A percentile compares a stretch with the other conserved stretches of the same genome.
Evolutionary conservation across 2,888 invertebrate species (phyloP).

Genomic region (Strigamia maritima): DNA sequence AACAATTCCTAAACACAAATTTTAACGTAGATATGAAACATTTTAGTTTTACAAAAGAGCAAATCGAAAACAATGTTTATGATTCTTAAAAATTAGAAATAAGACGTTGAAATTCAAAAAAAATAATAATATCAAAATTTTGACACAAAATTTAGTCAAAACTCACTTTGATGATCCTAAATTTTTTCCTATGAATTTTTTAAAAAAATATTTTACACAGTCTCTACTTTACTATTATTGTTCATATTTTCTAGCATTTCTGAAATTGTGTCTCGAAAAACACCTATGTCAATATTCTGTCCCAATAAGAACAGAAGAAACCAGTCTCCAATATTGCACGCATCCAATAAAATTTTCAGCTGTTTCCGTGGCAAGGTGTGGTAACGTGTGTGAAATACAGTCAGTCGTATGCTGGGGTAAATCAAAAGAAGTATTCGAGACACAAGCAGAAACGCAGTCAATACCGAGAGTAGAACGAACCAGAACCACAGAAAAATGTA

Average conservation of each 20-base stretch:
- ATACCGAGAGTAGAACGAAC: conserved; percentile 70
- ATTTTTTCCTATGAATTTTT: too few relatives aligned
- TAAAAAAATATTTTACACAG: not conserved
- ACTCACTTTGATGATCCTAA: too few relatives aligned
- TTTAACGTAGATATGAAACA: too few relatives aligned
- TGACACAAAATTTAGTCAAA: too few relatives aligned
- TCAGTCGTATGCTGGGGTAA: conserved; percentile 70
- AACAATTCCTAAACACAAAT: too few relatives aligned
- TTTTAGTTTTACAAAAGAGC: too few relatives aligned
- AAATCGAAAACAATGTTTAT: too few relatives aligned
- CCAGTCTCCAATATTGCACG: conserved; percentile 85
- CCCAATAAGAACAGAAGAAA: conserved; percentile 86
- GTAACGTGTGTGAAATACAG: conserved; percentile 68
- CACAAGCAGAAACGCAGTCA: conserved; percentile 62
- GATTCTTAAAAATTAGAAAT: too few relatives aligned
- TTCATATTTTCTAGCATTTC: conserved; percentile 55
- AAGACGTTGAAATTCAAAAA: too few relatives aligned
- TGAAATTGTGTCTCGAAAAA: conserved; percentile 71
- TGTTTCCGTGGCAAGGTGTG: conserved; percentile 69
- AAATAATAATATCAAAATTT: too few relatives aligned
- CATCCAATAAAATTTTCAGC: conserved; percentile 63
- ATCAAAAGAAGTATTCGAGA: conserved; percentile 66
- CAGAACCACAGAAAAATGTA: conserved; percentile 62
- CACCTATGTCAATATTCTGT: conserved; percentile 79
- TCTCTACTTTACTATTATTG: conserved; percentile 4